Evolutionary conservation across 2,888 invertebrate species (phyloP), one percentile per base, ranked within the genome.

Genomic region (Drosophila mimica): DNA sequence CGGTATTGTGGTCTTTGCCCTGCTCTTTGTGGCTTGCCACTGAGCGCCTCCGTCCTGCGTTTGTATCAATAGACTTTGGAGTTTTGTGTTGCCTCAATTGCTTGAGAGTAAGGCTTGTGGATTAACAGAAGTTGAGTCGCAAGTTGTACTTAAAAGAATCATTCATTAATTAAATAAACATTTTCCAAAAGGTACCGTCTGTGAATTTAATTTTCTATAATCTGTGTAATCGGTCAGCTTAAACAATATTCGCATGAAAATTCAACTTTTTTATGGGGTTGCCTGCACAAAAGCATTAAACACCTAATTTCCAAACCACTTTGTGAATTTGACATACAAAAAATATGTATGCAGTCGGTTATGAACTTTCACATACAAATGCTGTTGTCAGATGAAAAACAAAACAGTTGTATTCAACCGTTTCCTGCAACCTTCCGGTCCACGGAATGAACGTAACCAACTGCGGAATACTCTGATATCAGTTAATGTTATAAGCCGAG

Each of bases 51-150:
- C 43, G 62, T 66, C 69, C 70, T 56, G 70, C 49, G 74, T 80
- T 76, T 79, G 77, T 82, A 83, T 81, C 89, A 83, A 89, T 89
- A 83, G 82, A 87, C 81, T 81, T 70, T 70, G 74, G 25, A 25
- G 25, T 25, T 28, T 49, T 49, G 17, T 9, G 17, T 9, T 17
- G 6, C 15, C 15, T 15, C 15, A 46, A 15, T 15, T 46, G 46
- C 46, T 25, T 25, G 28, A 28, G 70, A 25, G 25, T 25, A 25
- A 56, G 70, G 60, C 70, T 57, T 36, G 11, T 43, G 43, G 9
- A 46, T 49, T 49, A 15, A 15, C 17, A 5, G 17, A 17, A 49
- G 49, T 49, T 28, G 28, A 17, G 11, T 17, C 17, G 17, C 28
- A 6, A 28, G 17, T 43, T 43, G 20, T 3, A 11, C 2, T 2